Conservation (phyloP, 92 coral and sea anemone species). For the Zoanthus solanderi region DNA sequence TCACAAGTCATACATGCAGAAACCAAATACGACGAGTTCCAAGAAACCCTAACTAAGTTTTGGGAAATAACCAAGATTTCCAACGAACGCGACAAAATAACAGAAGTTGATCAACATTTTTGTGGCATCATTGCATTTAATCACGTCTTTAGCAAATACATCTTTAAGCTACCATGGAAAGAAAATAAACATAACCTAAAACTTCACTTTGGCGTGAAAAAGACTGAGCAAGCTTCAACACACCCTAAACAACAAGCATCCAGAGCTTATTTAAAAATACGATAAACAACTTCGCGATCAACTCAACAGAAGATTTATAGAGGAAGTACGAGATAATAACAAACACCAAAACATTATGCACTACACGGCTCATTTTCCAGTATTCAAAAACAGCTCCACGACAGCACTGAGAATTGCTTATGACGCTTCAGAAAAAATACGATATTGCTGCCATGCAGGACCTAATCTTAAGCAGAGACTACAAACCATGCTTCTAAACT, state of each 20-base stretch:
- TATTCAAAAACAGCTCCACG: conserved; percentile 70
- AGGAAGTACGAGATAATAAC: conserved; percentile 51
- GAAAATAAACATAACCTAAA: not conserved
- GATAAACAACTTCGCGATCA: conserved; percentile 62
- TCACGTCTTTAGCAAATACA: conserved; percentile 1
- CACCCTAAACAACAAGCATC: conserved; percentile 3
- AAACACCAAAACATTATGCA: conserved; percentile 35
- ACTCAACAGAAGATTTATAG: conserved; percentile 59
- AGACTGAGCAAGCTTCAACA: not conserved
- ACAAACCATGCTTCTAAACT: conserved; percentile 32
- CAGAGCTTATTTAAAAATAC: conserved; percentile 54
- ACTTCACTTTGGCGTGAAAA: not conserved
- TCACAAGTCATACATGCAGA: not conserved
- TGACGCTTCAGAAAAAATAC: conserved; percentile 60
- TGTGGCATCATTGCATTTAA: not conserved
- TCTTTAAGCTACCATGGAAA: conserved; percentile 14
- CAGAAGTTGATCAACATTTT: conserved; percentile 6
- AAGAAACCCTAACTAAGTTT: not conserved
- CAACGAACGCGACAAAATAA: not conserved
- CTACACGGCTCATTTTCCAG: conserved; percentile 70
- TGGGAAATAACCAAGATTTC: conserved; percentile 12
- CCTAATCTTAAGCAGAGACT: conserved; percentile 59
- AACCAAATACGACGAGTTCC: not conserved
- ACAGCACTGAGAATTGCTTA: conserved; percentile 63
- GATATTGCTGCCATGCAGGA: conserved; percentile 62